Conservation (phyloP, 2,888 invertebrate species). For the Lasioglossum lativentre region DNA sequence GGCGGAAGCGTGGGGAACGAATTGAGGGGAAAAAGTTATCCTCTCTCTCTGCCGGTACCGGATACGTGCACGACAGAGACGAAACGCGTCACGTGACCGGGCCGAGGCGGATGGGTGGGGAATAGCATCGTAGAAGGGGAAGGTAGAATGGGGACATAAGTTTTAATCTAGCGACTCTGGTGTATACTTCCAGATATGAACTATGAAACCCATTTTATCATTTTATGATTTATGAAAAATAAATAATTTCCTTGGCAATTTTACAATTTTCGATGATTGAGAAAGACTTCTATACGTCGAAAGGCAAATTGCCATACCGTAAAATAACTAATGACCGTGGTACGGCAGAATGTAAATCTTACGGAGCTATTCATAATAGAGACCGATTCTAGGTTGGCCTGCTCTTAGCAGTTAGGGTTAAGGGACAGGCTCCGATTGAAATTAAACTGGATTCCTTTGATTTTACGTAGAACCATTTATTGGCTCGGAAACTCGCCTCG, state of each 20-base stretch:
- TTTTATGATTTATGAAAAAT: background rate
- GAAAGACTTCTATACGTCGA: background rate
- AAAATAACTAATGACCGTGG: slow-evolving; percentile 41
- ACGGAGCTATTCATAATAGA: slow-evolving; percentile 65
- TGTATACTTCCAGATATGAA: too few relatives aligned
- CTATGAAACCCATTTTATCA: too few relatives aligned
- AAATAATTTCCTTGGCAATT: background rate
- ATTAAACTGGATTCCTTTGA: slow-evolving; percentile 64
- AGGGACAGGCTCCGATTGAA: slow-evolving; percentile 63
- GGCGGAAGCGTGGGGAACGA: too few relatives aligned
- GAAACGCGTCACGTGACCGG: too few relatives aligned
- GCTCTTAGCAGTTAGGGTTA: slow-evolving; percentile 42
- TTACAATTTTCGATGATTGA: slow-evolving; percentile 17
- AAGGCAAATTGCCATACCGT: slow-evolving; percentile 60
- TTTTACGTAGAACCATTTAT: slow-evolving; percentile 60
- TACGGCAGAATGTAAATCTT: slow-evolving; percentile 65
- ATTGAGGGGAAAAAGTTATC: too few relatives aligned
- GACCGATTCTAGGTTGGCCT: slow-evolving; percentile 47
- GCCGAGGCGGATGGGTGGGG: too few relatives aligned
- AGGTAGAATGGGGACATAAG: too few relatives aligned
- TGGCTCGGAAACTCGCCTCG: slow-evolving; percentile 41
- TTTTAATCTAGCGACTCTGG: too few relatives aligned
- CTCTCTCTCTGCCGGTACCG: too few relatives aligned
- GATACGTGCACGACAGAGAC: too few relatives aligned
- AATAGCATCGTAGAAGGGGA: too few relatives aligned